Conservation (phyloP, 2,113 vertebrate genomes). For the Protobothrops flavoviridis region DNA sequence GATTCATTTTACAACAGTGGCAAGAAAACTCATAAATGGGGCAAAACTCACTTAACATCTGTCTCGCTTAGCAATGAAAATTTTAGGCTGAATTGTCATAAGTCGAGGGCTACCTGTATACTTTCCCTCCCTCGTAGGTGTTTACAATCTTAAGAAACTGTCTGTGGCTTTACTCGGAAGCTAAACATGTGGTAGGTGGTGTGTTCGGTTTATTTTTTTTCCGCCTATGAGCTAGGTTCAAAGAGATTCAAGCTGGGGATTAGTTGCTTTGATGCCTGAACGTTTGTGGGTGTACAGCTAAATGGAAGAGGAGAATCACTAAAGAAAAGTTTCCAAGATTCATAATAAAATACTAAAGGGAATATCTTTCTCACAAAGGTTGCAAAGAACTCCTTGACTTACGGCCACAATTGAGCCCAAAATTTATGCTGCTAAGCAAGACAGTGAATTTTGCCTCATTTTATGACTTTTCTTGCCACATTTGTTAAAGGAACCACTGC, state of each 20-base stretch:
- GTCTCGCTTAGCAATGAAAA: not conserved
- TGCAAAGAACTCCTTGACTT: not conserved
- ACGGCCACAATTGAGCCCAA: not conserved
- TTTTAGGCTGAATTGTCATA: not conserved
- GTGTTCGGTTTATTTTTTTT: not conserved
- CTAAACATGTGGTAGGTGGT: not conserved
- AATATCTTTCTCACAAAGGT: not conserved
- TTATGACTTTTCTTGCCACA: not conserved
- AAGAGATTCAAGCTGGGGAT: not conserved
- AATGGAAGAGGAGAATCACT: not conserved
- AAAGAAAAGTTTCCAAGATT: not conserved
- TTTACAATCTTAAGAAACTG: not conserved
- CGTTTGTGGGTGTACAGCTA: not conserved
- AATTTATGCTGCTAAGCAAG: not conserved
- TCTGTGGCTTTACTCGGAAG: not conserved
- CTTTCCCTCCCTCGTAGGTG: not conserved
- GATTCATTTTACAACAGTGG: not conserved
- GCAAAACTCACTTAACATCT: not conserved
- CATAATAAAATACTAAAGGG: not conserved
- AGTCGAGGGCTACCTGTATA: not conserved
- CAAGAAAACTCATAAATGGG: not conserved
- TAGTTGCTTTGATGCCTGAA: not conserved
- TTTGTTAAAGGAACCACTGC: not conserved
- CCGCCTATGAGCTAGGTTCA: not conserved
- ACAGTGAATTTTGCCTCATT: not conserved